Evolutionary conservation across 2,113 vertebrate genomes (phyloP).

Genomic region (Toxotes chatareus): DNA sequence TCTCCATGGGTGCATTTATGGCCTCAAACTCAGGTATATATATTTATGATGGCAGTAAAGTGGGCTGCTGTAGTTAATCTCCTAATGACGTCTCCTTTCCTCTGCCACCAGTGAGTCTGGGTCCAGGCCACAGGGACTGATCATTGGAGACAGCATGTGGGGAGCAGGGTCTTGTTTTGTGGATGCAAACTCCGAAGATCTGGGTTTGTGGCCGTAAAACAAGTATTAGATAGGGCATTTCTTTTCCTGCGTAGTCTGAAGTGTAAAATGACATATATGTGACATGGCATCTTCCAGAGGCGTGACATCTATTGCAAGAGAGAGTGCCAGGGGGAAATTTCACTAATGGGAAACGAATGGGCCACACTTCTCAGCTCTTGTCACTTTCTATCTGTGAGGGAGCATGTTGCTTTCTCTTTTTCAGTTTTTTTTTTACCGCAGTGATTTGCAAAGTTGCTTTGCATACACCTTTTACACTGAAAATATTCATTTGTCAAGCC

Average conservation of each 20-base stretch:
- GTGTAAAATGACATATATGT: slow-evolving; percentile 46
- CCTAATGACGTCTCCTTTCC: slow-evolving; percentile 65
- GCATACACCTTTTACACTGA: slow-evolving; percentile 48
- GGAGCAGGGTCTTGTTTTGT: slow-evolving; percentile 37
- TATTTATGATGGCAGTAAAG: slow-evolving; percentile 80
- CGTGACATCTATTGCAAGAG: slow-evolving; percentile 33
- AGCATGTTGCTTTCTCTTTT: slow-evolving; percentile 2
- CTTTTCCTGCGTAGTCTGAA: slow-evolving; percentile 9
- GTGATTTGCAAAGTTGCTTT: slow-evolving; percentile 67
- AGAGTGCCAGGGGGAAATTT: slow-evolving; percentile 33
- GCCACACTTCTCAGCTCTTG: slow-evolving; percentile 39
- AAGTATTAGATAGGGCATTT: background rate
- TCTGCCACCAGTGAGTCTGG: slow-evolving; percentile 69
- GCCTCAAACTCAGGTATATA: slow-evolving; percentile 60
- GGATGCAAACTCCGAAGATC: slow-evolving; percentile 22
- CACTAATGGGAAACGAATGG: slow-evolving; percentile 61
- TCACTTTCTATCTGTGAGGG: slow-evolving; percentile 31
- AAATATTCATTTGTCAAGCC: slow-evolving; percentile 22
- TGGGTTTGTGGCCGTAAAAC: slow-evolving; percentile 18
- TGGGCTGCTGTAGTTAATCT: slow-evolving; percentile 74
- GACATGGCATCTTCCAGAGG: slow-evolving; percentile 55
- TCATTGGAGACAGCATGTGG: slow-evolving; percentile 35
- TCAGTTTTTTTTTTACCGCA: background rate
- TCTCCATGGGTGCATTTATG: slow-evolving; percentile 49
- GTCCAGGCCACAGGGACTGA: slow-evolving; percentile 58